phyloP scores from a whole-genome alignment of 2,113 vertebrate genomes.

The Lynx canadensis region DNA sequence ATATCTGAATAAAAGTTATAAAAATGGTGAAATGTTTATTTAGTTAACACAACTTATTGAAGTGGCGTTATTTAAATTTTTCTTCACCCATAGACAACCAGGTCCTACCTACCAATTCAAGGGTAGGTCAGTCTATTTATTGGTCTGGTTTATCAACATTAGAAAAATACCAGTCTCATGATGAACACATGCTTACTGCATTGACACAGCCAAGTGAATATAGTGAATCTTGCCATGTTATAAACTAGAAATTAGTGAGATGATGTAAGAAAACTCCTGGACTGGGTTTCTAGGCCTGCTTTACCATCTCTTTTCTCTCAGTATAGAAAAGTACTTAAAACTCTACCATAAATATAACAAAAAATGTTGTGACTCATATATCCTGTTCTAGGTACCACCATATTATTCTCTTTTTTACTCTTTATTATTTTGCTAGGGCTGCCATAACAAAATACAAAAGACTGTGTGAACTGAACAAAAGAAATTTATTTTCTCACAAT shows the following conservation, averaged over 20 bases:
- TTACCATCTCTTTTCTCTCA: background rate
- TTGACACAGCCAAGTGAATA: background rate
- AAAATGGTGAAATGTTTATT: background rate
- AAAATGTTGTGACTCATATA: background rate
- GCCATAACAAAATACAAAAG: background rate
- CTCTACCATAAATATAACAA: background rate
- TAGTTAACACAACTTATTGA: background rate
- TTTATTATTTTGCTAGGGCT: background rate
- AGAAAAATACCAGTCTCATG: background rate
- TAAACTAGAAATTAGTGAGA: background rate
- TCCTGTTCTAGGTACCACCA: background rate
- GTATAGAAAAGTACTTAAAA: background rate
- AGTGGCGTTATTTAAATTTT: background rate
- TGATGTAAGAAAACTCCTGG: background rate
- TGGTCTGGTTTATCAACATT: background rate
- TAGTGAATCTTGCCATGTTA: background rate
- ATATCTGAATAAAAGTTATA: conserved; percentile 29
- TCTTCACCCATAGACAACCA: background rate
- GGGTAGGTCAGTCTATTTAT: background rate
- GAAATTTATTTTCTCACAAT: background rate
- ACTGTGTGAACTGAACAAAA: background rate
- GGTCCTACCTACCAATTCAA: background rate
- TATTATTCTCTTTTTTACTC: background rate
- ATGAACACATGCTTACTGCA: background rate
- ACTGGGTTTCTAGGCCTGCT: background rate